Base-by-base conservation (phyloP, 2,888 invertebrate genomes). In the Rhingia campestris region DNA sequence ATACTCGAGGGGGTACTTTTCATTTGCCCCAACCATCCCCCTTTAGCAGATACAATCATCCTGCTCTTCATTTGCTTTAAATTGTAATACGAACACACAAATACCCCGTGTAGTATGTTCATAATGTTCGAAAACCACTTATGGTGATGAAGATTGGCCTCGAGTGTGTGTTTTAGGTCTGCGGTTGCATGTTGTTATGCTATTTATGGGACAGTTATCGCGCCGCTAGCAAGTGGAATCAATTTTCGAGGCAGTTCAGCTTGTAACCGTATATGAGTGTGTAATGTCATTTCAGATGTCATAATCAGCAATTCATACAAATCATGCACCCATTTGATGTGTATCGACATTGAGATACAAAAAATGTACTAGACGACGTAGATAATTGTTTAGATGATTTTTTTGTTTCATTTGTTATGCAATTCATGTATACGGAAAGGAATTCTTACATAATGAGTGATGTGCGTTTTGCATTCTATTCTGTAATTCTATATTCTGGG, bases 261-360 rank as follows among this genome's bases (percentile, higher is more conserved):
- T 80, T 84, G 80, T 70, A 84, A 84, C 70, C 47, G 59, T 75
- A 84, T 64, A 79, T 69, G 58, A 70, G 66, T 59, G 64, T 66
- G 69, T 84, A 84, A 84, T 84, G 74, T 70, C 84, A 47, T 75
- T 84, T 53, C 22, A 45, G 69, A 75, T 84, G 84, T 84, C 80
- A 84, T 84, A 84, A 84, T 84, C 84, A 80, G 80, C 74, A 84
- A 70, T 75, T 80, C 70, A 75, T 49, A 49, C 80, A 84, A 84
- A 74, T 70, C 75, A 47, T 63, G 63, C 64, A 74, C 69, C 69
- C 58, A 69, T 82, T 77, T 73, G 77, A 69, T 64, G 54, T 63
- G 37, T 32, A 70, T 67, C 39, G 70, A 43, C 72, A 66, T 43
- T 56, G 61, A 73, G 72, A 67, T 67, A 45, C 33, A 39, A 2